Base-by-base conservation (phyloP, 2,888 invertebrate genomes). In the Yponomeuta sedellus region DNA sequence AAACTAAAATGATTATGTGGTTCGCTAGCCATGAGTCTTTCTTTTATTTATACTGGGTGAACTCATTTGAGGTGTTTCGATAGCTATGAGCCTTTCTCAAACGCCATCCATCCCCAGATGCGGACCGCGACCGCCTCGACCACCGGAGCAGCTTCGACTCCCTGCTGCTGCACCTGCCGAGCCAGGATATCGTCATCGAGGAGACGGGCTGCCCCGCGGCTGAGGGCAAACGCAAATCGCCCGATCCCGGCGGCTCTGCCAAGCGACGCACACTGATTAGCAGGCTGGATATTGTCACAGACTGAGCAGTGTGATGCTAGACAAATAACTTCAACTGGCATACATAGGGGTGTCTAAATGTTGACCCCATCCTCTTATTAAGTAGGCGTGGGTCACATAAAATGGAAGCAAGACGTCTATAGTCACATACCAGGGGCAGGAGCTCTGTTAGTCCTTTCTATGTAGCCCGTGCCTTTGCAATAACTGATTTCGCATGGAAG, bases 171-270 rank as follows among this genome's bases (percentile, higher is more conserved):
- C 83, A 80, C 44, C 80, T 88, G 61, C 82, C 83, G 12, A 80
- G 82, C 0, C 89, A 86, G 69, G 88, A 85, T 66, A 80, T 87
- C 11, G 76, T 77, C 66, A 78, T 80, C 10, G 82, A 81, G 56
- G 77, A 79, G 65, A 74, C 77, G 2, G 81, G 75, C 59, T 69
- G 20, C 44, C 20, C 67, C 34, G 69, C 70, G 2, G 70, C 67
- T 12, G 71, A 73, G 20, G 70, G 74, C 44, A 86, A 87, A 71
- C 73, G 88, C 68, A 83, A 80, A 70, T 82, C 88, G 2, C 85
- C 85, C 0, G 72, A 68, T 0, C 71, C 70, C 0, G 79, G 64
- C 67, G 22, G 67, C 10, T 62, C 67, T 22, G 67, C 78, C 67
- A 76, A 85, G 2, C 77, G 82, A 10, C 74, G 70, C 16, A 78